These are phyloP conservation scores for Ormyrus labotus DNA, from an alignment of 2,888 invertebrate species.

Conservation along the genomic window DNA sequence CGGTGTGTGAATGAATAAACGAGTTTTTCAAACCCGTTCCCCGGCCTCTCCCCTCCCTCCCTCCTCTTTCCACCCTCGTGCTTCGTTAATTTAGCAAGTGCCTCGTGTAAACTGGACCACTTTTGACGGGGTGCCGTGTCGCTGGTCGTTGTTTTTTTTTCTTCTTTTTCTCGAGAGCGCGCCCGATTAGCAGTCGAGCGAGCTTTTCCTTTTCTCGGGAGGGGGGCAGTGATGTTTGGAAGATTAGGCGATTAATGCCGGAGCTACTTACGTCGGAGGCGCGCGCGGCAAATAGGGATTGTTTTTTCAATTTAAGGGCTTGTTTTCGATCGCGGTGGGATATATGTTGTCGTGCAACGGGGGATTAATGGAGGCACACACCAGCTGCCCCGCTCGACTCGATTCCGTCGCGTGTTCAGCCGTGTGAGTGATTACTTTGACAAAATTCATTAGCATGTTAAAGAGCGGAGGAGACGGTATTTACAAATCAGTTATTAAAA, in stretches of 20 bases:
- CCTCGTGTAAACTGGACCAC: slow-evolving; percentile 35
- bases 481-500: no score
- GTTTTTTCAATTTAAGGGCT: slow-evolving; percentile 11
- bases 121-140: slow-evolving; percentile 12
- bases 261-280: not conserved
- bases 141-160: not conserved
- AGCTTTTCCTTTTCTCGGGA: not conserved
- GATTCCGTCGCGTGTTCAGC: no score
- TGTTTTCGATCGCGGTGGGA: not conserved
- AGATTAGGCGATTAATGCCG: not conserved
- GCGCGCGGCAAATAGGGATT: not conserved
- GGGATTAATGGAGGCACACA: no score
- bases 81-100: slow-evolving; percentile 29
- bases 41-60: not conserved
- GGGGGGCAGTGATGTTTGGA: not conserved
- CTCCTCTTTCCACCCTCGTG: not conserved
- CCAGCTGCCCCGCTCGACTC: no score
- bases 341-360: no score
- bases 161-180: not conserved
- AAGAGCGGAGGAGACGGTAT: no score
- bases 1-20: slow-evolving; percentile 20
- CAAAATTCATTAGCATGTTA: no score
- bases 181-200: not conserved
- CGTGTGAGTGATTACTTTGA: no score
- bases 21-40: slow-evolving; percentile 36